A percentile compares a stretch with the other conserved stretches of the same genome.
These are phyloP conservation scores for Cyprinella venusta DNA, from an alignment of 2,797 vertebrate species.

Conservation along the genomic window DNA sequence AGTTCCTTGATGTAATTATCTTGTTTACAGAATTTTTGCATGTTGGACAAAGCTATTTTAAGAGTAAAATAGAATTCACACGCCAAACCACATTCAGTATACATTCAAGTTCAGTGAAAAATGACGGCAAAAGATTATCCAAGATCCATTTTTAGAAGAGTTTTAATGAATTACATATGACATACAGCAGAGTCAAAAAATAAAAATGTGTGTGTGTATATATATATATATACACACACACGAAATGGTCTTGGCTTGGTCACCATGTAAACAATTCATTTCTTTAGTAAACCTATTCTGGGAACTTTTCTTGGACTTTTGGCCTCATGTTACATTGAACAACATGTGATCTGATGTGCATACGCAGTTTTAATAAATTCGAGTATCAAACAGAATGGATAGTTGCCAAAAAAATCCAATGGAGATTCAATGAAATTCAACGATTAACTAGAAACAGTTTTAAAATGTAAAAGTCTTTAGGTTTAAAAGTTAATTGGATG, in stretches of 20 bases:
- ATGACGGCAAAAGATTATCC: too few relatives aligned
- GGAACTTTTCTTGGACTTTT: neutral
- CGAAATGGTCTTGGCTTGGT: too few relatives aligned
- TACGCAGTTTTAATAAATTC: neutral
- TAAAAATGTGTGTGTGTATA: neutral
- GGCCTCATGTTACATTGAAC: neutral
- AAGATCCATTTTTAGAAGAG: neutral
- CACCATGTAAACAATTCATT: neutral
- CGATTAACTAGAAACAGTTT: neutral
- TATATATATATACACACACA: too few relatives aligned
- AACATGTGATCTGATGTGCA: neutral
- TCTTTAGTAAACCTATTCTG: neutral
- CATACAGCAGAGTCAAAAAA: neutral
- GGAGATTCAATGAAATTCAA: neutral
- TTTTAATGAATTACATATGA: neutral
- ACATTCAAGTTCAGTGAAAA: neutral
- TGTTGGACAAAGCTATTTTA: neutral
- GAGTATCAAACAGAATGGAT: neutral
- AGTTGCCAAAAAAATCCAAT: neutral
- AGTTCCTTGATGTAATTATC: neutral
- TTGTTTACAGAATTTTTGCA: neutral
- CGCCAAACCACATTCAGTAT: neutral
- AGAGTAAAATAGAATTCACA: neutral
- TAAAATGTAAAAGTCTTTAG: neutral
- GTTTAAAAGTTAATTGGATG: neutral